Base-by-base conservation (phyloP, 1,140 invertebrate genomes). In the Drosophila ficusphila region DNA sequence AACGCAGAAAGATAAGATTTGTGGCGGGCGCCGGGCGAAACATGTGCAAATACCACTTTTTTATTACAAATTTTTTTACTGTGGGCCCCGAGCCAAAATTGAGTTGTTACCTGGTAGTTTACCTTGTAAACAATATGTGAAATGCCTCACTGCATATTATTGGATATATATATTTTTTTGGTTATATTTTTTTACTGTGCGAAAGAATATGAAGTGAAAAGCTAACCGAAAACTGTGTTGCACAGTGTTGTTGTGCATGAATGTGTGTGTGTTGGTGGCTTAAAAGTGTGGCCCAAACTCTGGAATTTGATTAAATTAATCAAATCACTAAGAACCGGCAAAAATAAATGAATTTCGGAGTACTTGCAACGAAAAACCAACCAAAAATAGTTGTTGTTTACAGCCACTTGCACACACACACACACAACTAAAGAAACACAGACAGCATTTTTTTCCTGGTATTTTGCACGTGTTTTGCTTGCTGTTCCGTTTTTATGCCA, bases 31-130 rank as follows among this genome's bases (percentile, higher is more conserved):
- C 76, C 46, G 58, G 69, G 52, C 14, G 64, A 76, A 60, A 44
- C 64, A 48, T 76, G 65, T 85, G 79, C 44, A 62, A 72, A 79
- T 42, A 25, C 14, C 31, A 33, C 36, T 49, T 33, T 65, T 21
- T 25, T 41, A 38, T 51, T 76, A 21, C 23, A 12, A 25, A 14
- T 62, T 82, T 79, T 82, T 83, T 82, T 78, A 54, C 65, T 83
- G 79, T 81, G 78, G 7, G 31, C 48, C 48, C 2, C 0, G 42
- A 16, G 42, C 54, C 4, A 11, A 49, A 49, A 31, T 9, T 31
- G 11, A 27, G 27, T 44, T 27, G 4, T 38, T 11, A 36, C 49
- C 8, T 34, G 14, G 18, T 36, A 60, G 18, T 42, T 18, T n/a
- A 25, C 36, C 21, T 9, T 31, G 42, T 61, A 56, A 69, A 70